Percentiles rank a stretch among this genome's conserved stretches.
Evolutionary conservation across 2,888 invertebrate species (phyloP).

Genomic region (Heterodera filipjevi): DNA sequence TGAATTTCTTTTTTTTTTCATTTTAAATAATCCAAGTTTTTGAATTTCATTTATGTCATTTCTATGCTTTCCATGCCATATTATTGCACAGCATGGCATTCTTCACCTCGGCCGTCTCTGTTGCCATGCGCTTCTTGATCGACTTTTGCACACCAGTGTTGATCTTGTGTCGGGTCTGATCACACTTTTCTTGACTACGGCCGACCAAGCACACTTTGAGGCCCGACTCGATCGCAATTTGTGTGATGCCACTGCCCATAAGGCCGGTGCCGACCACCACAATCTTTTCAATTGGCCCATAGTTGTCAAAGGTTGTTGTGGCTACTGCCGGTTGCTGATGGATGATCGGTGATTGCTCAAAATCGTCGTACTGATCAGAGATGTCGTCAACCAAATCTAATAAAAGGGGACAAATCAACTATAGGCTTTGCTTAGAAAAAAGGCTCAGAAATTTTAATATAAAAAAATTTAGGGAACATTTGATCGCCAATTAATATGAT

Average conservation of each 20-base stretch:
- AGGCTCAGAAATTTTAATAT: too few species aligned
- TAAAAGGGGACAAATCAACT: background rate
- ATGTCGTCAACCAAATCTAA: background rate
- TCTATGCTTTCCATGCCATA: background rate
- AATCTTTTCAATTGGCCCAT: slow-evolving; percentile 38
- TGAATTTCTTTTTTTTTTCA: too few species aligned
- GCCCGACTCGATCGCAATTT: slow-evolving; percentile 79
- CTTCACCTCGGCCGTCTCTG: slow-evolving; percentile 54
- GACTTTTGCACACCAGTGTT: slow-evolving; percentile 76
- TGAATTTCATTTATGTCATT: background rate
- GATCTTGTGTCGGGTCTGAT: slow-evolving; percentile 77
- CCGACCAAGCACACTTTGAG: slow-evolving; percentile 77
- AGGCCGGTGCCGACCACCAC: slow-evolving; percentile 60
- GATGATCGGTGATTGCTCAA: background rate
- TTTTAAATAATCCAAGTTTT: background rate
- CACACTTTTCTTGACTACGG: slow-evolving; percentile 75
- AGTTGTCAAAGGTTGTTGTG: background rate
- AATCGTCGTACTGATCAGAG: background rate
- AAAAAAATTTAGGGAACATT: too few species aligned
- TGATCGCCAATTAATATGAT: too few species aligned
- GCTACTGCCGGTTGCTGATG: background rate
- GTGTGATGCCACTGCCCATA: slow-evolving; percentile 62
- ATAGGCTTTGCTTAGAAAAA: too few species aligned
- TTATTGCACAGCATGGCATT: too few species aligned
- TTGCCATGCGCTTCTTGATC: slow-evolving; percentile 74